phyloP scores from a whole-genome alignment of 2,113 vertebrate species.

The Dunckerocampus dactyliophorus region DNA sequence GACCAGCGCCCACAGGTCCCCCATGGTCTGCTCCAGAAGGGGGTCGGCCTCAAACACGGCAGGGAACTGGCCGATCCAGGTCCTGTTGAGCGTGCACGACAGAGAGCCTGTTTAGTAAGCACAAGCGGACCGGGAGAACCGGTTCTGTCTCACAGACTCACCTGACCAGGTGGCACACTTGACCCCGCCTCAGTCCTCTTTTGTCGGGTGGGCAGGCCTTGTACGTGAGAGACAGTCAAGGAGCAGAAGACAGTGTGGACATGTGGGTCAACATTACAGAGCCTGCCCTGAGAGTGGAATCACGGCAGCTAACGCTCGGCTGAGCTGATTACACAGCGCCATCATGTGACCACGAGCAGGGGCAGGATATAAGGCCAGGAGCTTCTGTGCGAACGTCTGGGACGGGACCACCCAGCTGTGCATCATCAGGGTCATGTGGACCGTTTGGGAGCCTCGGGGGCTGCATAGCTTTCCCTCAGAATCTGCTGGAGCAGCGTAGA shows the following conservation, averaged over 20 bases:
- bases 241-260: slow-evolving; percentile 23
- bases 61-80: slow-evolving; percentile 79
- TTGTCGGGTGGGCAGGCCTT: slow-evolving; percentile 73
- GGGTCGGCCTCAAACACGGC: slow-evolving; percentile 77
- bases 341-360: slow-evolving; percentile 31
- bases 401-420: slow-evolving; percentile 78
- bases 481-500: slow-evolving; percentile 52
- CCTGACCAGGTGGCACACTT: slow-evolving; percentile 75
- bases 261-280: background rate
- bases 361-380: slow-evolving; percentile 76
- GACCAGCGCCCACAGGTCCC: slow-evolving; percentile 78
- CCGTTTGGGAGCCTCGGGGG: slow-evolving; percentile 63
- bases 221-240: slow-evolving; percentile 72
- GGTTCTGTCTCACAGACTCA: slow-evolving; percentile 50
- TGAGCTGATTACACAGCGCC: slow-evolving; percentile 50
- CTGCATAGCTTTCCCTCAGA: slow-evolving; percentile 66
- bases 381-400: slow-evolving; percentile 70
- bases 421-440: slow-evolving; percentile 79
- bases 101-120: slow-evolving; percentile 52
- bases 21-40: slow-evolving; percentile 77
- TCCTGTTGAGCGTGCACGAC: slow-evolving; percentile 66
- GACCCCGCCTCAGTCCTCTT: slow-evolving; percentile 57
- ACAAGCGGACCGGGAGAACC: slow-evolving; percentile 35
- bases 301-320: slow-evolving; percentile 51
- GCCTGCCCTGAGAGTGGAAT: slow-evolving; percentile 16